These are phyloP conservation scores for Phalacrocorax aristotelis DNA, from an alignment of 2,113 vertebrate genomes.

Conservation along the genomic window DNA sequence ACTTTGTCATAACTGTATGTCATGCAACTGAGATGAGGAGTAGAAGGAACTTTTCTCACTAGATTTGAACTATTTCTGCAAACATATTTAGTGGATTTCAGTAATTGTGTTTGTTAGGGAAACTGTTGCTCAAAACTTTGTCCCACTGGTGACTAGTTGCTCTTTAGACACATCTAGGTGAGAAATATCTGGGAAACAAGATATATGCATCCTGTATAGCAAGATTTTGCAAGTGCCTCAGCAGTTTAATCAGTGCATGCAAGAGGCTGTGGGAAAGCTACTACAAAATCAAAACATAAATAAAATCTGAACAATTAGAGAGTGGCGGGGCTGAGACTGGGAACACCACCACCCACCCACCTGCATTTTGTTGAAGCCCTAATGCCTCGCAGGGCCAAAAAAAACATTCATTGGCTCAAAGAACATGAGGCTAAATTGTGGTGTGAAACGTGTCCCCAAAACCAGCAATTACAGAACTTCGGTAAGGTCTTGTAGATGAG, in stretches of 20 bases:
- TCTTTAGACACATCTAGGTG: background rate
- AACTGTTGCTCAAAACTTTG: background rate
- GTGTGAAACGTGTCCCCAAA: background rate
- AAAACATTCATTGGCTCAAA: background rate
- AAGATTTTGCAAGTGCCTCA: background rate
- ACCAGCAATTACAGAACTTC: conserved; percentile 15
- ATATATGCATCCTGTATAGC: background rate
- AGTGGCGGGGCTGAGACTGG: conserved; percentile 14
- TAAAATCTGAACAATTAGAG: conserved; percentile 35
- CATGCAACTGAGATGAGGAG: background rate
- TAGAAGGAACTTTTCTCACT: background rate
- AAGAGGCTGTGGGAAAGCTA: background rate
- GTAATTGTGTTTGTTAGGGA: background rate
- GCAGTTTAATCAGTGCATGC: background rate
- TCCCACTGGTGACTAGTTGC: background rate
- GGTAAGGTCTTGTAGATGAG: conserved; percentile 1
- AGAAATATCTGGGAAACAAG: background rate
- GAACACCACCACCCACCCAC: conserved; percentile 5
- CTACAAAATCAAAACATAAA: conserved; percentile 40
- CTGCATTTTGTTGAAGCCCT: conserved; percentile 28
- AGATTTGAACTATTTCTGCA: background rate
- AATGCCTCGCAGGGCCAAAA: background rate
- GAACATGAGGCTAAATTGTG: background rate
- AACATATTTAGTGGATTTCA: background rate
- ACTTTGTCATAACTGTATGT: background rate